Evolutionary conservation across 2,113 vertebrate species (phyloP).

Genomic region (Lophotis ruficrista): DNA sequence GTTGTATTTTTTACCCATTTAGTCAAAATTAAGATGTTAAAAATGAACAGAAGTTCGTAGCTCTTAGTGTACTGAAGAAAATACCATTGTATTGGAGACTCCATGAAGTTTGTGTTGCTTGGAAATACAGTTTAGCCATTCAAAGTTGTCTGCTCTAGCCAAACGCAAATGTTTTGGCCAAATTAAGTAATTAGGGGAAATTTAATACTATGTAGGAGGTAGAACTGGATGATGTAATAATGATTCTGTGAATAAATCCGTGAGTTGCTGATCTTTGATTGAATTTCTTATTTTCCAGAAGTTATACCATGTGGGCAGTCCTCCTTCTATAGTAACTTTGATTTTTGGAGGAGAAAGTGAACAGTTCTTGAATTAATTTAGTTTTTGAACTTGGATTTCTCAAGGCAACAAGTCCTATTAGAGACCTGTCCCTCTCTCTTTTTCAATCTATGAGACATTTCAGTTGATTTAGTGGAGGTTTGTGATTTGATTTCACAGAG

Average conservation of each 20-base stretch:
- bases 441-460: background rate
- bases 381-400: background rate
- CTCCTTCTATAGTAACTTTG: background rate
- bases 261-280: background rate
- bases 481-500: background rate
- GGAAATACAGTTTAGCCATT: no score
- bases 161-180: background rate
- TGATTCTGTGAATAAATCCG: background rate
- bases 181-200: background rate
- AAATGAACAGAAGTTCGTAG: background rate
- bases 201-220: accelerated
- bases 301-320: background rate
- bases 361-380: background rate
- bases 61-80: background rate
- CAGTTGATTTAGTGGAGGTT: background rate
- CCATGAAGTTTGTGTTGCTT: background rate
- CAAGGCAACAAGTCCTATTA: background rate
- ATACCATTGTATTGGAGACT: background rate
- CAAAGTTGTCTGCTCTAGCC: background rate
- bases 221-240: background rate
- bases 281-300: background rate
- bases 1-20: background rate
- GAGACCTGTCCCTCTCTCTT: background rate
- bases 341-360: background rate
- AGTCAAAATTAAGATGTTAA: background rate